Percentiles rank a stretch among this genome's conserved stretches.
These are phyloP conservation scores for Crematogaster levior DNA, from an alignment of 2,888 invertebrate genomes.

Conservation along the genomic window DNA sequence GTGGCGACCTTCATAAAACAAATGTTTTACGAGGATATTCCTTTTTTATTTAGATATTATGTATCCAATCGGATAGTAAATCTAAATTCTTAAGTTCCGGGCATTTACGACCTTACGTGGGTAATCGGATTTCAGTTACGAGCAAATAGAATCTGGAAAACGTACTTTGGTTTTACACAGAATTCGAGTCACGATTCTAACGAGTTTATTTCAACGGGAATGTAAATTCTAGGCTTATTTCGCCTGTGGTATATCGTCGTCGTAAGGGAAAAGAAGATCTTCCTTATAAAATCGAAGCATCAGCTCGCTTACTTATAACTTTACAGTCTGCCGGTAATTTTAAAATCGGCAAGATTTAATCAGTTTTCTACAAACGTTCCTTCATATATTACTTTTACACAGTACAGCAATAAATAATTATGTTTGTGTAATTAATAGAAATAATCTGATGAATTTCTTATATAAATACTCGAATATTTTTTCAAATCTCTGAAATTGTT, in stretches of 20 bases:
- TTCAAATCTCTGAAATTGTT: neutral
- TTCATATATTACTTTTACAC: neutral
- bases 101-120: neutral
- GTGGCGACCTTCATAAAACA: neutral
- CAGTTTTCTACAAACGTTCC: neutral
- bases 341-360: constrained; percentile 29
- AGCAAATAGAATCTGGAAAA: constrained; percentile 29
- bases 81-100: constrained; percentile 23
- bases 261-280: neutral
- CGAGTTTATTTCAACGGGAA: constrained; percentile 40
- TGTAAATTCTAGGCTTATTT: constrained; percentile 44
- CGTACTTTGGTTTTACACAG: neutral
- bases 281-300: constrained; percentile 34
- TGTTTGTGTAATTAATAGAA: neutral
- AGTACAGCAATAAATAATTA: neutral
- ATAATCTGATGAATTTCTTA: neutral
- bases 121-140: constrained; percentile 23
- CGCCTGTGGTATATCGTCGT: neutral
- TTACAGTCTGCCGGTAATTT: constrained; percentile 11
- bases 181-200: constrained; percentile 41
- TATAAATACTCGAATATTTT: neutral
- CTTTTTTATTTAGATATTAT: neutral
- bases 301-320: constrained; percentile 12
- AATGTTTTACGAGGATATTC: neutral
- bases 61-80: neutral